Evolutionary conservation across 2,888 invertebrate species (phyloP).

Genomic region (Ectemnius continuus): DNA sequence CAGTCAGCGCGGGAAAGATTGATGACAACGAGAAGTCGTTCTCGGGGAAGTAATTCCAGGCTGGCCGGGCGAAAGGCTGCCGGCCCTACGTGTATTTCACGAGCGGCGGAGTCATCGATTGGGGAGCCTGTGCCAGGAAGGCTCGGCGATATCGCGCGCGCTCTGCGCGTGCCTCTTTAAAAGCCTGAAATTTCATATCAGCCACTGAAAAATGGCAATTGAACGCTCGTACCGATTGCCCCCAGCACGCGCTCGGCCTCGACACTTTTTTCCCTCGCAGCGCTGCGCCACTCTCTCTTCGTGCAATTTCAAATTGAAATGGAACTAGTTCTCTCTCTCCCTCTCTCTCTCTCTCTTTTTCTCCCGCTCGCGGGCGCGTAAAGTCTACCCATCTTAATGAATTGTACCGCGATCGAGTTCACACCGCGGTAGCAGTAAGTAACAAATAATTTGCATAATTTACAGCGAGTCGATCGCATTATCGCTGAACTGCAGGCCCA

Average conservation of each 20-base stretch:
- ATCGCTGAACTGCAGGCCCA: not conserved
- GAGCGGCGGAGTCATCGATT: no score
- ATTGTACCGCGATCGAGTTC: constrained; percentile 14
- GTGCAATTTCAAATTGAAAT: constrained; percentile 4
- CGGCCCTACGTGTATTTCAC: not conserved
- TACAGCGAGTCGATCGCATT: not conserved
- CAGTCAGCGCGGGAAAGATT: constrained; percentile 31
- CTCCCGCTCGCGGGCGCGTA: not conserved
- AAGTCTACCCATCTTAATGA: not conserved
- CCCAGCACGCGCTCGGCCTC: no score
- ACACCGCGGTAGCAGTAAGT: not conserved
- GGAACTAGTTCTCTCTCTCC: constrained; percentile 1
- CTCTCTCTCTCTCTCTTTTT: not conserved
- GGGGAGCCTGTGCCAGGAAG: no score
- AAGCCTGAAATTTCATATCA: no score
- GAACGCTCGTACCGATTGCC: no score
- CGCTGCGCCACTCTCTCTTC: not conserved
- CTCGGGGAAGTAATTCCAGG: constrained; percentile 35
- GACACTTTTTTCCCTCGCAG: no score
- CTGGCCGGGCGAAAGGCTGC: no score
- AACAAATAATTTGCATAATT: constrained; percentile 10
- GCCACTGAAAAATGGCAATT: no score
- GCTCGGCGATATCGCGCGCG: no score
- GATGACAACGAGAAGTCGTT: constrained; percentile 40
- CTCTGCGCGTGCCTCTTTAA: no score